Conservation (phyloP, 2,797 vertebrate genomes). For the Silurus lanzhouensis region DNA sequence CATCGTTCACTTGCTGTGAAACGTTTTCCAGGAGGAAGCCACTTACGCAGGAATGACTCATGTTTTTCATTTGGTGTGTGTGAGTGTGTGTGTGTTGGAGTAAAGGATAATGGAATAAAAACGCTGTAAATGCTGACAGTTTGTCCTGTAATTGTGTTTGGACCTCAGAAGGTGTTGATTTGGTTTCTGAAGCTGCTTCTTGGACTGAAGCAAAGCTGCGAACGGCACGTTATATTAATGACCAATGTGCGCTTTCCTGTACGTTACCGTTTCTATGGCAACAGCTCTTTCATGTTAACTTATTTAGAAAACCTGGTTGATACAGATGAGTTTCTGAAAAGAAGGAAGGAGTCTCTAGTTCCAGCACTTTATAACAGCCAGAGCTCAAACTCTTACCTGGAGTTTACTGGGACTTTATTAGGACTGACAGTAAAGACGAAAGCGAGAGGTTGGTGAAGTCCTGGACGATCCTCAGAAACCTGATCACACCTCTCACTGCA, state of each 20-base stretch:
- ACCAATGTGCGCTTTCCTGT: background rate
- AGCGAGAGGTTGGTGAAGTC: no score
- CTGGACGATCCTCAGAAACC: no score
- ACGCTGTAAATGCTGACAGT: background rate
- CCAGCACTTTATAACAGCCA: background rate
- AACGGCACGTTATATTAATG: background rate
- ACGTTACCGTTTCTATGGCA: background rate
- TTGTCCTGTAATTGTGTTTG: slow-evolving; percentile 4
- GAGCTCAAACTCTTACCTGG: background rate
- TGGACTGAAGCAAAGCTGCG: background rate
- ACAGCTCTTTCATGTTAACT: background rate
- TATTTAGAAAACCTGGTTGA: background rate
- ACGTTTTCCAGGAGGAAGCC: slow-evolving; percentile 46
- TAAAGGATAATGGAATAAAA: background rate
- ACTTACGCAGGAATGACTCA: slow-evolving; percentile 41
- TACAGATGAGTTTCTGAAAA: background rate
- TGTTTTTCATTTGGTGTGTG: slow-evolving; percentile 40
- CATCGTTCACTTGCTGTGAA: slow-evolving; percentile 39
- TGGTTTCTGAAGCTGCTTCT: background rate
- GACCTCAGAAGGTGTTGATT: background rate
- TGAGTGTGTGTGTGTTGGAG: background rate
- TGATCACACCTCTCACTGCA: no score
- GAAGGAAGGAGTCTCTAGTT: background rate
- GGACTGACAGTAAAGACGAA: no score
- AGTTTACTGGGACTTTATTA: no score